These are phyloP conservation scores for Pseudopipra pipra DNA, from an alignment of 2,113 vertebrate genomes.

Conservation along the genomic window DNA sequence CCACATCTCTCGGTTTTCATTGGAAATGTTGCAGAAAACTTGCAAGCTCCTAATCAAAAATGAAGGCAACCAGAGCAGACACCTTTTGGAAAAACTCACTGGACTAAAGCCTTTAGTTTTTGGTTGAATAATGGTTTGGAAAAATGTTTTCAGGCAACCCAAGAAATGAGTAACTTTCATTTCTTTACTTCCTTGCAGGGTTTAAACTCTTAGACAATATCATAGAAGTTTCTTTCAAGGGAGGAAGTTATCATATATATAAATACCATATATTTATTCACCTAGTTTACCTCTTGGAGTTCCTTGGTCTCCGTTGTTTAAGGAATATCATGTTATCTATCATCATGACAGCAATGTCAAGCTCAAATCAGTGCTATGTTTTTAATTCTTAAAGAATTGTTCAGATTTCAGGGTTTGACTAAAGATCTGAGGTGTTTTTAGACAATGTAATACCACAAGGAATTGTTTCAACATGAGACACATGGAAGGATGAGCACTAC, in stretches of 20 bases:
- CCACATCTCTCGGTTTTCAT: not conserved
- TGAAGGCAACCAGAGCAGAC: not conserved
- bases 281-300: not conserved
- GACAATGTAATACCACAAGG: not conserved
- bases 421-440: not conserved
- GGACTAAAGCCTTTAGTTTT: not conserved
- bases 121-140: not conserved
- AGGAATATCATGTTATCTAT: accelerated
- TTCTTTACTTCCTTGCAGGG: not conserved
- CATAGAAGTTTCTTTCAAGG: not conserved
- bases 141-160: not conserved
- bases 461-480: not conserved
- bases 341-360: not conserved
- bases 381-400: not conserved
- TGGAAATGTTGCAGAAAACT: not conserved
- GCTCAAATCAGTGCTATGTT: not conserved
- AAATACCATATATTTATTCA: not conserved
- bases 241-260: not conserved
- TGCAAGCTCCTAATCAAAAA: not conserved
- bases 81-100: not conserved
- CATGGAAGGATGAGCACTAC: not conserved
- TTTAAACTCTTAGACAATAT: not conserved
- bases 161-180: not conserved
- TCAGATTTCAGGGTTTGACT: not conserved
- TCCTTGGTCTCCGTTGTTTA: not conserved